Conservation (phyloP, 2,113 vertebrate genomes). For the Clarias gariepinus region DNA sequence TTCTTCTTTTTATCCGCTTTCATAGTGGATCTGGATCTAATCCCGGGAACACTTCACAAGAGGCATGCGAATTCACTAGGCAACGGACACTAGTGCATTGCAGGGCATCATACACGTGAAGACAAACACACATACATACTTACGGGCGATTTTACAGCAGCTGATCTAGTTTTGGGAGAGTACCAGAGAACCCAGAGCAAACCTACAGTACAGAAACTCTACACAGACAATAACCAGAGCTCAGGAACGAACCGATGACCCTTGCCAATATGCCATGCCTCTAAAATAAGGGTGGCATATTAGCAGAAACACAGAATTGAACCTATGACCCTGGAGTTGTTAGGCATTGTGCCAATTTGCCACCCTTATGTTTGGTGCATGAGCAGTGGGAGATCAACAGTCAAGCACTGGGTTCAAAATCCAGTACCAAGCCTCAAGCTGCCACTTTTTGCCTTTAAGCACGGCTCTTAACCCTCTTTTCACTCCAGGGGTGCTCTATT, state of each 20-base stretch:
- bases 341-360: not conserved
- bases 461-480: no score
- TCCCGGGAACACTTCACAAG: not conserved
- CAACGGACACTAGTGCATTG: not conserved
- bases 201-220: not conserved
- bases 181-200: not conserved
- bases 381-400: no score
- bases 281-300: no score
- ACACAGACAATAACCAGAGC: not conserved
- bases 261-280: not conserved
- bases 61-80: not conserved
- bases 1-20: not conserved
- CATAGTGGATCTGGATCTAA: not conserved
- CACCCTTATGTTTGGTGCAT: not conserved
- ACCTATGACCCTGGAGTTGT: not conserved
- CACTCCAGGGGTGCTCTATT: no score
- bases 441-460: not conserved
- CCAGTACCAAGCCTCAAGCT: not conserved
- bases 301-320: not conserved
- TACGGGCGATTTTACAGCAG: not conserved
- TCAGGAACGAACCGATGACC: not conserved
- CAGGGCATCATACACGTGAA: not conserved
- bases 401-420: no score
- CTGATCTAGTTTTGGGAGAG: not conserved
- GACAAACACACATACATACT: not conserved